phyloP scores from a whole-genome alignment of 2,888 invertebrate species.

The Trichacis sp. region DNA sequence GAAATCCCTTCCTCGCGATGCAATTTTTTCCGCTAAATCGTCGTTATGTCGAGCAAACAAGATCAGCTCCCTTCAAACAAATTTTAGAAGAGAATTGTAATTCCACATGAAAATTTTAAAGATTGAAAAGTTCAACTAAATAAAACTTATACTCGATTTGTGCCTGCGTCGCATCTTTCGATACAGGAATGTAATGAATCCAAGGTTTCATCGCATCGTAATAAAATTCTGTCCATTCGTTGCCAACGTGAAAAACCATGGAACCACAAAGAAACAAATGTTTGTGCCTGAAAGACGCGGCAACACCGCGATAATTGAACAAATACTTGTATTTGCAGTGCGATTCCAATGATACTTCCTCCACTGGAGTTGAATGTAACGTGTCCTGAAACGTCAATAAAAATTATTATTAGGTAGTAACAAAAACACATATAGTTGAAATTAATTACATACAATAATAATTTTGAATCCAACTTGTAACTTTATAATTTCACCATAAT shows the following conservation, averaged over 20 bases:
- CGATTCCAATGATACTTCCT: slow-evolving; percentile 88
- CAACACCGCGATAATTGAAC: slow-evolving; percentile 96
- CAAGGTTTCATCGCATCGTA: slow-evolving; percentile 91
- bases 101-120: too few relatives aligned
- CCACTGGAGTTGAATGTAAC: slow-evolving; percentile 83
- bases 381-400: slow-evolving; percentile 78
- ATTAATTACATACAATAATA: too few relatives aligned
- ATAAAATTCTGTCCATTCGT: slow-evolving; percentile 96
- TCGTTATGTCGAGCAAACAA: slow-evolving; percentile 84
- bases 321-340: slow-evolving; percentile 95
- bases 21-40: slow-evolving; percentile 80
- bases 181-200: slow-evolving; percentile 94
- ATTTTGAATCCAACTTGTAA: too few relatives aligned
- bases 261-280: slow-evolving; percentile 94
- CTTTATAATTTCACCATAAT: too few relatives aligned
- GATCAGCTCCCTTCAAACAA: slow-evolving; percentile 78
- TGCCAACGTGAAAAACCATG: slow-evolving; percentile 92
- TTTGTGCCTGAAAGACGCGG: slow-evolving; percentile 94
- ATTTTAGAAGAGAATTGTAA: too few relatives aligned
- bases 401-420: too few relatives aligned
- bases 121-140: too few relatives aligned
- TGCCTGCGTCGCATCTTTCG: slow-evolving; percentile 74
- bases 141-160: slow-evolving; percentile 81
- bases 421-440: too few relatives aligned
- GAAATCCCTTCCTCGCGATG: slow-evolving; percentile 83